These are phyloP conservation scores for Netelia fuscicornis DNA, from an alignment of 2,888 invertebrate species.

Conservation along the genomic window DNA sequence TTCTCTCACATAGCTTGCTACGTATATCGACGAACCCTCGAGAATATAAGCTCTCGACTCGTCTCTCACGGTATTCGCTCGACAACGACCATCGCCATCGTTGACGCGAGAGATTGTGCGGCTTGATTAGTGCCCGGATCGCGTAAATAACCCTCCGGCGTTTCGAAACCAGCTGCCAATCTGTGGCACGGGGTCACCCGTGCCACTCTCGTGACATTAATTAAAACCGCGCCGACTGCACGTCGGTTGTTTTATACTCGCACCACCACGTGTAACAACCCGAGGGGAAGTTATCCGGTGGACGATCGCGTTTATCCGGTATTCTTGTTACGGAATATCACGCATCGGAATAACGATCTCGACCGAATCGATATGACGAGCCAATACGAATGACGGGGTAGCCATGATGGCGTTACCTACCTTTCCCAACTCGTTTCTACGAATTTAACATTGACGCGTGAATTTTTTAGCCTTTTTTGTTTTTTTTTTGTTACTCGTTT, in stretches of 20 bases:
- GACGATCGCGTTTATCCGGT: conserved; percentile 38
- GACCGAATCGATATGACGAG: conserved; percentile 38
- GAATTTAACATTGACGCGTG: too few relatives aligned
- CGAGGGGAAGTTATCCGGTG: not conserved
- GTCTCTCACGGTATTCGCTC: not conserved
- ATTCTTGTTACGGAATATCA: conserved; percentile 49
- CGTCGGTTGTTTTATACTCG: conserved; percentile 39
- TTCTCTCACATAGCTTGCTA: not conserved
- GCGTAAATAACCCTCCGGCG: conserved; percentile 59
- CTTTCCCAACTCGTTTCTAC: too few relatives aligned
- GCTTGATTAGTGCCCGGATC: conserved; percentile 55
- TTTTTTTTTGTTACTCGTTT: not conserved
- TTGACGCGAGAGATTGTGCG: conserved; percentile 53
- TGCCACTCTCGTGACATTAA: conserved; percentile 64
- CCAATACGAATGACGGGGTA: conserved; percentile 1
- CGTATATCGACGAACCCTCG: conserved; percentile 27
- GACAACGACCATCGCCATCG: conserved; percentile 50
- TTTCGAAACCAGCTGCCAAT: conserved; percentile 65
- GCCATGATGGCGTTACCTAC: too few relatives aligned
- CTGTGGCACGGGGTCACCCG: conserved; percentile 61
- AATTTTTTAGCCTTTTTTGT: too few relatives aligned
- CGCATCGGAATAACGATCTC: conserved; percentile 48
- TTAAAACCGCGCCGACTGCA: conserved; percentile 58
- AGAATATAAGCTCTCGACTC: conserved; percentile 39
- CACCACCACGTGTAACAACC: not conserved